These are phyloP conservation scores for Osmerus eperlanus DNA, from an alignment of 2,113 vertebrate genomes.

Conservation along the genomic window DNA sequence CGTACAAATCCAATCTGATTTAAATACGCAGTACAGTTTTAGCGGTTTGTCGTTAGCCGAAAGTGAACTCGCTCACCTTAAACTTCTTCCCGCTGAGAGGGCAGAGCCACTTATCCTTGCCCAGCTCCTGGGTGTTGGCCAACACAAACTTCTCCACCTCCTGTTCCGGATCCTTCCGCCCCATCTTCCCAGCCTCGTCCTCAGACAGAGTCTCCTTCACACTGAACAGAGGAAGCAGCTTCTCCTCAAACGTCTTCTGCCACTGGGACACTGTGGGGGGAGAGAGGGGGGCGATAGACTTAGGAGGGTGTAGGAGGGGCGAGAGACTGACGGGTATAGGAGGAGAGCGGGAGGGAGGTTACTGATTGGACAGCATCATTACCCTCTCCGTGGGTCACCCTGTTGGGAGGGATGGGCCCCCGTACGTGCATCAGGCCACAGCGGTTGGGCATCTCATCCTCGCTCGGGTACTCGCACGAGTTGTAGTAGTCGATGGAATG, in stretches of 20 bases:
- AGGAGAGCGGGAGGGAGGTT: no score
- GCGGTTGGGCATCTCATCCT: constrained; percentile 94
- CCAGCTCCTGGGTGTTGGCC: constrained; percentile 90
- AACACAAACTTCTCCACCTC: constrained; percentile 92
- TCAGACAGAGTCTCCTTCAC: constrained; percentile 83
- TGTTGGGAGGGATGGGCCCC: constrained; percentile 88
- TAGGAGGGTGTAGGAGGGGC: not conserved
- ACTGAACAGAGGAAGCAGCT: constrained; percentile 78
- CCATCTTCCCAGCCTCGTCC: constrained; percentile 87
- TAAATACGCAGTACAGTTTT: not conserved
- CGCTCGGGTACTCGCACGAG: constrained; percentile 88
- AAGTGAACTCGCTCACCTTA: constrained; percentile 71
- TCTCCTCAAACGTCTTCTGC: constrained; percentile 89
- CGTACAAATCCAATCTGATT: not conserved
- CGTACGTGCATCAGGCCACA: constrained; percentile 91
- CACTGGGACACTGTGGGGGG: constrained; percentile 80
- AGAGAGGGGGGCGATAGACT: not conserved
- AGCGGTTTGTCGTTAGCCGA: not conserved
- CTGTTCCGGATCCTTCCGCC: constrained; percentile 86
- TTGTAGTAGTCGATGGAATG: constrained; percentile 94
- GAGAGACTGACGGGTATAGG: no score
- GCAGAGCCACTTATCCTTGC: constrained; percentile 94
- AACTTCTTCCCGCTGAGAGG: constrained; percentile 95
- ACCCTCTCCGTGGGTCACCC: constrained; percentile 87
- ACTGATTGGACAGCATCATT: not conserved